Conservation (phyloP, 2,888 invertebrate species). For the Cetonia aurata region DNA sequence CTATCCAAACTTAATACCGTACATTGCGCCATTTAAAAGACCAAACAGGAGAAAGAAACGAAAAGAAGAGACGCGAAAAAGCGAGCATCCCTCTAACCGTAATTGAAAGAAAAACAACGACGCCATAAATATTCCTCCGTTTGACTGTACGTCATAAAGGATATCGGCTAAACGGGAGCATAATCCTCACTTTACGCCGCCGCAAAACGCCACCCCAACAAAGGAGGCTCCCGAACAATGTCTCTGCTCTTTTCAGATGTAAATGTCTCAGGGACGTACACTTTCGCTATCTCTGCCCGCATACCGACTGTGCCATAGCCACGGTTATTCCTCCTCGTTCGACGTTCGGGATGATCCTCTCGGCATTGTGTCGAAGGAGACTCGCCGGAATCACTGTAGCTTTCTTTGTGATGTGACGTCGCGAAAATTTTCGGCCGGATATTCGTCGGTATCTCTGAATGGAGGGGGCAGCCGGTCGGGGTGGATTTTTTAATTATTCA, state of each 20-base stretch:
- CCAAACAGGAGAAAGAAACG: no score
- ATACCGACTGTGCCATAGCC: neutral
- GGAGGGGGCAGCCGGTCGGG: neutral
- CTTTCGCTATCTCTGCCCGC: constrained; percentile 13
- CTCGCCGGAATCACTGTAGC: neutral
- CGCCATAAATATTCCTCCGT: constrained; percentile 30
- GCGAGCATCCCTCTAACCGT: neutral
- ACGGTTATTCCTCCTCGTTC: neutral
- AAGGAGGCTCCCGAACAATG: constrained; percentile 22
- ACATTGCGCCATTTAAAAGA: no score
- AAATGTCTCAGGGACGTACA: constrained; percentile 26
- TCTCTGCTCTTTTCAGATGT: constrained; percentile 38
- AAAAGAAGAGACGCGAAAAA: no score
- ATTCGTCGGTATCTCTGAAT: neutral
- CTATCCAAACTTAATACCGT: no score
- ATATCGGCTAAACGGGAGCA: constrained; percentile 35
- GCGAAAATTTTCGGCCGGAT: neutral
- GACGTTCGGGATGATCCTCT: neutral
- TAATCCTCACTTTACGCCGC: constrained; percentile 35
- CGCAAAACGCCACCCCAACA: constrained; percentile 33
- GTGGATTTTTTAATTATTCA: constrained; percentile 6
- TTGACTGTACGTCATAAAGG: constrained; percentile 29
- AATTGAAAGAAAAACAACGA: constrained; percentile 25
- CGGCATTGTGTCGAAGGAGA: neutral
- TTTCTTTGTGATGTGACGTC: constrained; percentile 8